Base-by-base conservation (phyloP, 2,113 vertebrate genomes). In the Chaetops frenatus region DNA sequence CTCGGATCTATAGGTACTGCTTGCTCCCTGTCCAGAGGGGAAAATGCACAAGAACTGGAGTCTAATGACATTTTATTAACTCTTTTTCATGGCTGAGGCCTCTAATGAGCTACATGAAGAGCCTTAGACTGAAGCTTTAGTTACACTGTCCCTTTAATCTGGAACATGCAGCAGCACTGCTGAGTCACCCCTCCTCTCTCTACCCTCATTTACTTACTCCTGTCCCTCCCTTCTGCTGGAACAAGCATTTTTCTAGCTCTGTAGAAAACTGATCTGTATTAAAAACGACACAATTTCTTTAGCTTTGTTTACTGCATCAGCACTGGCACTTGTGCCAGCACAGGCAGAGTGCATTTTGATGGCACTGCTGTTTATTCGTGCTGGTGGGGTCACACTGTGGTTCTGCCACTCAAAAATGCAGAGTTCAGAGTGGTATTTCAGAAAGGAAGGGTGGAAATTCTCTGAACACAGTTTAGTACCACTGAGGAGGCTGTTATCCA, bases 321-420 rank as follows among this genome's bases (percentile, higher is more conserved):
- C 67, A 35, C 27, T 42, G 22, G 42, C 61, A 16, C 80, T 65
- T 50, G 50, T 45, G 40, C 54, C 65, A 33, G 42, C 17, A 57
- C 10, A 61, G 47, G 73, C 42, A 4, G 11, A 42, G 76, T 16
- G n/a, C 38, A 31, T 67, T 83, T 12, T 29, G 61, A 44, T 11
- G 54, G 79, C 70, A 22, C 23, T 40, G 74, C 80, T 86, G 24
- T 81, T 69, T 35, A 17, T 31, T 44, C 6, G 0, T 25, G 28
- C 36, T 45, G 10, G 6, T 16, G 62, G 74, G 82, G 38, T 72
- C 61, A 80, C 42, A 3, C 35, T 9, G 0, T 0, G 0, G n/a
- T 33, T 54, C 54, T 50, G 2, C 72, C 53, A 12, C 74, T 61
- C 50, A 28, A 24, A 60, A 27, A 73, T 29, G 24, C 44, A 47